A percentile compares a stretch with the other conserved stretches of the same genome.
Conservation (phyloP, 2,888 invertebrate genomes). For the Entomobrya proxima region DNA sequence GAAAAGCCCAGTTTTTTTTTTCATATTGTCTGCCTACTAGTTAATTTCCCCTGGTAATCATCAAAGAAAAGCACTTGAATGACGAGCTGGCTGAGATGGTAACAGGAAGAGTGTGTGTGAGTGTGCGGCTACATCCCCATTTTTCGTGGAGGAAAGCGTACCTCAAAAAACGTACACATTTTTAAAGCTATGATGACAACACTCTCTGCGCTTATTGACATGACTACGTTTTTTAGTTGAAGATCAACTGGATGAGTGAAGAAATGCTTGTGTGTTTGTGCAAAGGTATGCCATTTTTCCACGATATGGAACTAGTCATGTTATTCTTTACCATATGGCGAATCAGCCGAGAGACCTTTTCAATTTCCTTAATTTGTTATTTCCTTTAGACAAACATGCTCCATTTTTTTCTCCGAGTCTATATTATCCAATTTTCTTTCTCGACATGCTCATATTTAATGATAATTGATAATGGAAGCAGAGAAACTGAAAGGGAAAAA, state of each 20-base stretch:
- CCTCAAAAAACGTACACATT: too few relatives aligned
- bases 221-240: too few relatives aligned
- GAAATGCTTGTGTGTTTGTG: background rate
- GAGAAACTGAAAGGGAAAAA: background rate
- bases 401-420: background rate
- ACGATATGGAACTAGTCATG: background rate
- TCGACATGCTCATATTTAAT: constrained; percentile 10
- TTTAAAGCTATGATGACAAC: too few relatives aligned
- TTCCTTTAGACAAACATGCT: background rate
- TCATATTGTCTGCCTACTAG: background rate
- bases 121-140: too few relatives aligned
- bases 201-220: too few relatives aligned
- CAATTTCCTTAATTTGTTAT: constrained; percentile 12
- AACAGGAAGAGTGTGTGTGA: too few relatives aligned
- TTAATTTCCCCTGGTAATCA: constrained; percentile 11
- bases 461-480: constrained; percentile 12
- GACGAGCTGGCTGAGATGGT: constrained; percentile 1
- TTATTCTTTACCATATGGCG: background rate
- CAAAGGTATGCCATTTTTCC: background rate
- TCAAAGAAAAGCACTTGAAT: constrained; percentile 31
- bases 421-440: background rate
- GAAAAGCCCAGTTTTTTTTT: background rate
- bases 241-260: background rate
- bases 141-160: too few relatives aligned
- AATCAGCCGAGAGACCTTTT: background rate